phyloP scores from a whole-genome alignment of 2,113 vertebrate genomes.

The Gnathonemus longibarbis region DNA sequence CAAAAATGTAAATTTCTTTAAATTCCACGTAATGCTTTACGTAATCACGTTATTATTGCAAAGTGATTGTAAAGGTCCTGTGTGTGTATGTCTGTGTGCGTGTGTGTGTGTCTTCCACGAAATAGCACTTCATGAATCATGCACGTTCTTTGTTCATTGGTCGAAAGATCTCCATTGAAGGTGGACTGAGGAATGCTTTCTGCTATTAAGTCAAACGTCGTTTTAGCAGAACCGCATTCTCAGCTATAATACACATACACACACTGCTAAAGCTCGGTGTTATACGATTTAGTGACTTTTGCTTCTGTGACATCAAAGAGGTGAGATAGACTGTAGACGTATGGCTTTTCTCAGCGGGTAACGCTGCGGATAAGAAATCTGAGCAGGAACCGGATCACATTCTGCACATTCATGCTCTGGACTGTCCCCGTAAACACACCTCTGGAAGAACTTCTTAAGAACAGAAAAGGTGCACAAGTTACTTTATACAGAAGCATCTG shows the following conservation, averaged over 20 bases:
- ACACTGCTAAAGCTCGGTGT: neutral
- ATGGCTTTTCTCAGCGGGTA: neutral
- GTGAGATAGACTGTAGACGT: neutral
- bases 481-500: neutral
- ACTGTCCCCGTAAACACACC: neutral
- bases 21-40: neutral
- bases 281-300: neutral
- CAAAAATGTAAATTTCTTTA: neutral
- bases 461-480: neutral
- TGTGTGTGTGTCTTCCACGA: neutral
- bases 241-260: neutral
- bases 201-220: neutral
- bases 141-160: neutral
- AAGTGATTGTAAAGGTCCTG: neutral
- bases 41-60: neutral
- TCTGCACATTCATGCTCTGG: neutral
- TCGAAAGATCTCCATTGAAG: neutral
- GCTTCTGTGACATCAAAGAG: neutral
- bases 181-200: neutral
- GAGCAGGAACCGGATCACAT: neutral
- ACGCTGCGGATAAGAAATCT: neutral
- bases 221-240: neutral
- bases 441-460: neutral
- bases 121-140: neutral
- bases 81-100: neutral